Evolutionary conservation across 1,140 invertebrate species (phyloP).

Genomic region (Dolichoris vasculosae): DNA sequence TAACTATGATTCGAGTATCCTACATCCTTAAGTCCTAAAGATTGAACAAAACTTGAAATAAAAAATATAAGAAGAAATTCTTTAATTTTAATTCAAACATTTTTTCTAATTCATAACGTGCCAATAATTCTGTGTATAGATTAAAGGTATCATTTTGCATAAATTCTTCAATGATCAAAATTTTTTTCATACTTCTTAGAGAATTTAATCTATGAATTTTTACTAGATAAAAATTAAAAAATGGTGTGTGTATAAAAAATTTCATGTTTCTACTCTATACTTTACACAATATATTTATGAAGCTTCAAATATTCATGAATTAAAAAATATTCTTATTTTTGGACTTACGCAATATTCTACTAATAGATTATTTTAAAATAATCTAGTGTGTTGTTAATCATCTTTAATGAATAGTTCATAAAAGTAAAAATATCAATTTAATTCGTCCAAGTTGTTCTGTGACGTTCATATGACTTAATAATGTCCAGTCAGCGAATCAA

Average conservation of each 20-base stretch:
- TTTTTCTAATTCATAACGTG: conserved; percentile 33
- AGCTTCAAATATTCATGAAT: conserved; percentile 41
- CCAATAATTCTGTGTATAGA: conserved; percentile 30
- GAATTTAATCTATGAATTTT: neutral
- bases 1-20: neutral
- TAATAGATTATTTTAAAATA: neutral
- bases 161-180: conserved; percentile 16
- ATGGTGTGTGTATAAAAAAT: neutral
- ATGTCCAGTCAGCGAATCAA: conserved; percentile 31
- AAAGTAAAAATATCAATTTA: conserved; percentile 29
- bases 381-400: conserved; percentile 27
- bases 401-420: conserved; percentile 30
- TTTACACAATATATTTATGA: conserved; percentile 11
- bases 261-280: neutral
- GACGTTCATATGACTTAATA: neutral
- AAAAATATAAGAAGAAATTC: neutral
- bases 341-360: neutral
- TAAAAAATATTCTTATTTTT: conserved; percentile 37
- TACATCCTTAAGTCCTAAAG: neutral
- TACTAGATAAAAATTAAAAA: neutral
- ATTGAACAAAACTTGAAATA: neutral
- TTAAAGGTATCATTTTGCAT: conserved; percentile 13
- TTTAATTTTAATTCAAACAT: neutral
- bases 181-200: neutral
- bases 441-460: conserved; percentile 48